Percentiles rank a stretch among this genome's conserved stretches.
Evolutionary conservation across 2,797 vertebrate genomes (phyloP).

Genomic region (Anguilla marmorata): DNA sequence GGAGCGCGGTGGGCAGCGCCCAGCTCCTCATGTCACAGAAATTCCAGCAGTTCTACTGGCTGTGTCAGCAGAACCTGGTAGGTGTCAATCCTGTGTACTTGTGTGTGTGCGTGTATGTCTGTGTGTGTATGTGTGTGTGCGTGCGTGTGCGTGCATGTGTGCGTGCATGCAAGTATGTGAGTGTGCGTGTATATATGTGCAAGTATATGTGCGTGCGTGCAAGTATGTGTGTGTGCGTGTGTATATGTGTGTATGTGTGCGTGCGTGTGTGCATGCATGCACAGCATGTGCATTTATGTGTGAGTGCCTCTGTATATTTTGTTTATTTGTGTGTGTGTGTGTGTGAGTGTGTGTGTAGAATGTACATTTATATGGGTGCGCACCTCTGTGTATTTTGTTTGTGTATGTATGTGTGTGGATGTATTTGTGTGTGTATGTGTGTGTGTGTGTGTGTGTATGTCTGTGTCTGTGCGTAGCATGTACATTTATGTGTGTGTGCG

Average conservation of each 20-base stretch:
- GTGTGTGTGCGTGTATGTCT: slow-evolving; percentile 17
- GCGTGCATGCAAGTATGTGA: not conserved
- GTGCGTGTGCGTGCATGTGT: not conserved
- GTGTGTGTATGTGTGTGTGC: slow-evolving; percentile 8
- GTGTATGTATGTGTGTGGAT: not conserved
- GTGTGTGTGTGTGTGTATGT: not conserved
- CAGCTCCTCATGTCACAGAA: slow-evolving; percentile 99
- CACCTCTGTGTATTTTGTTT: no score
- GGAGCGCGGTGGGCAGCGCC: slow-evolving; percentile 93
- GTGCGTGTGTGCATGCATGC: not conserved
- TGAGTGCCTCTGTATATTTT: not conserved
- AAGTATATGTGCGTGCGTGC: not conserved
- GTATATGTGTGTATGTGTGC: not conserved
- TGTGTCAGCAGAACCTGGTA: slow-evolving; percentile 99
- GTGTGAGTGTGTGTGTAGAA: no score
- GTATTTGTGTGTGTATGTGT: not conserved
- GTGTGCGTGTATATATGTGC: not conserved
- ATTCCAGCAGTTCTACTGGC: slow-evolving; percentile 99
- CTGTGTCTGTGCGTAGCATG: not conserved
- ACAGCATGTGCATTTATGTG: not conserved
- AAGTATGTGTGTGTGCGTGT: not conserved
- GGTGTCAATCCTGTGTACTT: slow-evolving; percentile 57
- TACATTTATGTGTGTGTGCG: not conserved
- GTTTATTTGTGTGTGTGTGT: not conserved
- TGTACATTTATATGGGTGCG: not conserved